These are phyloP conservation scores for Eupelmus urozonus DNA, from an alignment of 2,888 invertebrate species.

Conservation along the genomic window DNA sequence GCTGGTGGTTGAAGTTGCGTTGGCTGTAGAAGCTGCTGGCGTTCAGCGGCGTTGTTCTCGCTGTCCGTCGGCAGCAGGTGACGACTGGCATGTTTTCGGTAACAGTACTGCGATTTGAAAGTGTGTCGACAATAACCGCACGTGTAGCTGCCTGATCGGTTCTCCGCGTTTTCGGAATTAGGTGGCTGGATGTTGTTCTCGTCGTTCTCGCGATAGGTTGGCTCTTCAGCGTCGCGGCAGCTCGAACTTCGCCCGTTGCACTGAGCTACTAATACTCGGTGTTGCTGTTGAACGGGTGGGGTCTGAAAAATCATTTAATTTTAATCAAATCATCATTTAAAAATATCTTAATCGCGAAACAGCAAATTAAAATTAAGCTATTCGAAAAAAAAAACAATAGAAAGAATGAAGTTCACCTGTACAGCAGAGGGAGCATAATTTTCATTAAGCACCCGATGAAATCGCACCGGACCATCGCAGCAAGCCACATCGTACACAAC, in stretches of 20 bases:
- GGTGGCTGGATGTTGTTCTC: constrained; percentile 42
- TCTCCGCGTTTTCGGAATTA: constrained; percentile 22
- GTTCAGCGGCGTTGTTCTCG: constrained; percentile 30
- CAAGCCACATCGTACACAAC: constrained; percentile 92
- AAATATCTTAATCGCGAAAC: no score
- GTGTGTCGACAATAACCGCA: constrained; percentile 88
- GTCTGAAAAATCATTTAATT: constrained; percentile 8
- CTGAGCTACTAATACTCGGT: background rate
- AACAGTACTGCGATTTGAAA: constrained; percentile 91
- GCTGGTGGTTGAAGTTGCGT: background rate
- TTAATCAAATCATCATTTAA: no score
- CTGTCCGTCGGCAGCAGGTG: constrained; percentile 70
- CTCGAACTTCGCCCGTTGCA: constrained; percentile 44
- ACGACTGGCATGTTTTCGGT: constrained; percentile 86
- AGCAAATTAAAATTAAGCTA: no score
- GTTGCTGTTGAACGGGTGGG: background rate
- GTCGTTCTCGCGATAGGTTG: constrained; percentile 53
- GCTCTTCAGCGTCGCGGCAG: constrained; percentile 22
- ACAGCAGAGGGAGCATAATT: constrained; percentile 80
- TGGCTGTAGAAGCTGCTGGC: background rate
- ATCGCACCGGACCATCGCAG: constrained; percentile 93
- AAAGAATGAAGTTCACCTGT: constrained; percentile 43
- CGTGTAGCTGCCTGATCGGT: constrained; percentile 78
- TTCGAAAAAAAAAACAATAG: no score
- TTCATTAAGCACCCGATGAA: constrained; percentile 90